These are phyloP conservation scores for Otolemur garnettii DNA, from an alignment of 2,113 vertebrate species.

Conservation along the genomic window DNA sequence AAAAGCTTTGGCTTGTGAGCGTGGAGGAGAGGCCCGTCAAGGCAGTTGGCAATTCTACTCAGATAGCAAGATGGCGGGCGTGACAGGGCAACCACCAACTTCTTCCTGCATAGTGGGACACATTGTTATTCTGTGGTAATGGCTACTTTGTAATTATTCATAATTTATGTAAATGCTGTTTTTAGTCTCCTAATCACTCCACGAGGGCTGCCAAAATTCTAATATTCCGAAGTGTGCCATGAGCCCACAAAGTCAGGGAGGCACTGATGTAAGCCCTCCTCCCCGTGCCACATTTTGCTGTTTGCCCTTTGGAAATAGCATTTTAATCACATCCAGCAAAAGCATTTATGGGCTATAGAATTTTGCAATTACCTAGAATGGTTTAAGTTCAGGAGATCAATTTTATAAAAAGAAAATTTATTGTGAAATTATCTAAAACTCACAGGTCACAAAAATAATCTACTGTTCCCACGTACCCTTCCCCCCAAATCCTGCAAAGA, in stretches of 20 bases:
- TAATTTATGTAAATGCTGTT: slow-evolving; percentile 78
- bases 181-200: slow-evolving; percentile 70
- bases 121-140: slow-evolving; percentile 47
- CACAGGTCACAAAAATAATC: not conserved
- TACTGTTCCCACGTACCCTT: not conserved
- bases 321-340: slow-evolving; percentile 21
- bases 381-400: not conserved
- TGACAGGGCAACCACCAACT: slow-evolving; percentile 44
- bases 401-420: not conserved
- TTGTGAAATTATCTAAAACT: slow-evolving; percentile 42
- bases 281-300: not conserved
- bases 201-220: slow-evolving; percentile 70
- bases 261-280: not conserved
- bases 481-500: not conserved
- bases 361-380: not conserved
- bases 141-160: slow-evolving; percentile 69
- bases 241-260: slow-evolving; percentile 33
- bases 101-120: slow-evolving; percentile 57
- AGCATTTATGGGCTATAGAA: not conserved
- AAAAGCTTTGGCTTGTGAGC: not conserved
- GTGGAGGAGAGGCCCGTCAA: not conserved
- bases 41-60: not conserved
- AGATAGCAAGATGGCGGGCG: not conserved
- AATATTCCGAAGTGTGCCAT: slow-evolving; percentile 49
- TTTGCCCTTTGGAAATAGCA: not conserved